Conservation (phyloP, 2,888 invertebrate species). For the Mythimna pallens region DNA sequence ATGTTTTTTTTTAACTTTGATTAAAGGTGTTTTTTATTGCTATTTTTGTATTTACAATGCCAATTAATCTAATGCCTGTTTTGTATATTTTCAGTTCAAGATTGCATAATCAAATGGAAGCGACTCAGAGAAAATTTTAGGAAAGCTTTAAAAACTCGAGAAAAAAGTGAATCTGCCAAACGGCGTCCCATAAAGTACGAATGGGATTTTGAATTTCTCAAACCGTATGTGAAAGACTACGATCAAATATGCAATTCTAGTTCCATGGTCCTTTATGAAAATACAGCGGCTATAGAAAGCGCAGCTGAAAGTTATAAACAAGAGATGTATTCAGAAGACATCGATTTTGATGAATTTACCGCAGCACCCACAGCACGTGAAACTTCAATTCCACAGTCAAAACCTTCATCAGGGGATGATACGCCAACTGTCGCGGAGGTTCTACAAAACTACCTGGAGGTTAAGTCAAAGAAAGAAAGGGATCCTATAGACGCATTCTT, state of each 20-base stretch:
- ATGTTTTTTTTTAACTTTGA: not conserved
- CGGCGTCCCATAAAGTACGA: slow-evolving; percentile 39
- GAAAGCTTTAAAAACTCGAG: slow-evolving; percentile 38
- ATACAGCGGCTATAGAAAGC: not conserved
- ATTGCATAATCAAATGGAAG: slow-evolving; percentile 35
- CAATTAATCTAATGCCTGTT: not conserved
- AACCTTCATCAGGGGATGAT: not conserved
- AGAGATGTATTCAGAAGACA: slow-evolving; percentile 17
- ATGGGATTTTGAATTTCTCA: slow-evolving; percentile 36
- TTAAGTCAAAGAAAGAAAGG: slow-evolving; percentile 29
- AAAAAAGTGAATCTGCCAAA: slow-evolving; percentile 30
- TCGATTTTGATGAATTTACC: slow-evolving; percentile 16
- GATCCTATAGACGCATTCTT: slow-evolving; percentile 35
- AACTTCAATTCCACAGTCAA: not conserved
- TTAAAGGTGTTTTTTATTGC: not conserved
- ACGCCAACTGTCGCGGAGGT: slow-evolving; percentile 14
- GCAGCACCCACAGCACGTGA: not conserved
- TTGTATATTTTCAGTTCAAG: slow-evolving; percentile 22
- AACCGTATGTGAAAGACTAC: slow-evolving; percentile 35
- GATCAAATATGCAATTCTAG: slow-evolving; percentile 15
- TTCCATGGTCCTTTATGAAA: slow-evolving; percentile 1
- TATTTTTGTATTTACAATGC: slow-evolving; percentile 4
- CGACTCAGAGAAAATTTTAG: slow-evolving; percentile 42
- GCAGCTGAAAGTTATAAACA: slow-evolving; percentile 22
- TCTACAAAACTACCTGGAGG: slow-evolving; percentile 30